These are phyloP conservation scores for Macrostomum cliftonense DNA, from an alignment of 2,888 invertebrate genomes.

Conservation along the genomic window DNA sequence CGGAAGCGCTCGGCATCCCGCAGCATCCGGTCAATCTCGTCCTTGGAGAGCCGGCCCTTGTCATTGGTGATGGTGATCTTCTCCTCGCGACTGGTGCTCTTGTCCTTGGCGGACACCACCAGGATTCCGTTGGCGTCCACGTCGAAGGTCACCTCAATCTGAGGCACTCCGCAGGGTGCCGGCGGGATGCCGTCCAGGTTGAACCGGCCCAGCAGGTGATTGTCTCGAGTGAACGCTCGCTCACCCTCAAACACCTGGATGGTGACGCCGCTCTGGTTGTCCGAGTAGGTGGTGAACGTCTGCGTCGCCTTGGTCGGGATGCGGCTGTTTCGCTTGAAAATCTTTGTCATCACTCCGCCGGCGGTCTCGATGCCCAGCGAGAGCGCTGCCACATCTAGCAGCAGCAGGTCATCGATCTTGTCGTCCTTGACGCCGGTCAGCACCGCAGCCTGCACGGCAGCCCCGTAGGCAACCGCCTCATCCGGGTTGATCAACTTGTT, in stretches of 20 bases:
- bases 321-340: no score
- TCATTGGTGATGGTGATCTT: constrained; percentile 51
- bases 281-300: no score
- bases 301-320: no score
- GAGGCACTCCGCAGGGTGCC: constrained; percentile 64
- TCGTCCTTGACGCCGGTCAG: constrained; percentile 51
- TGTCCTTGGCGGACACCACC: constrained; percentile 70
- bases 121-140: constrained; percentile 60
- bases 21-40: constrained; percentile 58
- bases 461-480: constrained; percentile 37
- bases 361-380: no score
- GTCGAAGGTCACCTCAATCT: constrained; percentile 41
- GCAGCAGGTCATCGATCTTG: constrained; percentile 25
- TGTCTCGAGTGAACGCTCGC: constrained; percentile 12
- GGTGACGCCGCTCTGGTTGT: no score
- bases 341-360: no score
- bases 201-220: constrained; percentile 65
- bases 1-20: constrained; percentile 46
- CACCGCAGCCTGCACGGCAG: constrained; percentile 40
- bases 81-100: constrained; percentile 41
- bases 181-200: constrained; percentile 85
- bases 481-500: constrained; percentile 39
- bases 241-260: constrained; percentile 3
- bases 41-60: constrained; percentile 47
- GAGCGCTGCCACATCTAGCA: no score